A percentile compares a stretch with the other conserved stretches of the same genome.
phyloP scores from a whole-genome alignment of 2,888 invertebrate species.

The Meteorus colon region DNA sequence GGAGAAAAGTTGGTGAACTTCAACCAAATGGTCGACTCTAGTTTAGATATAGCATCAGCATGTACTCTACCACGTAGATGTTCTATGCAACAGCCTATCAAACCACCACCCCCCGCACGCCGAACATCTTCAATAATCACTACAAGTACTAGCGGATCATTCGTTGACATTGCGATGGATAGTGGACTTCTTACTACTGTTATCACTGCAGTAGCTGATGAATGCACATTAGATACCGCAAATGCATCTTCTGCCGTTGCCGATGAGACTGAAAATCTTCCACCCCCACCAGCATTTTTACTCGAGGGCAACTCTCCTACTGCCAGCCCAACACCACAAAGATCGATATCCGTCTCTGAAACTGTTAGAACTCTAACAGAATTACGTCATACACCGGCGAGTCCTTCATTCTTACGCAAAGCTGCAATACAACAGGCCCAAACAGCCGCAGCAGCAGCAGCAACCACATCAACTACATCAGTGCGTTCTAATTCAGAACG shows the following conservation, averaged over 20 bases:
- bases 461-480: slow-evolving; percentile 28
- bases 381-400: slow-evolving; percentile 89
- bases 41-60: slow-evolving; percentile 73
- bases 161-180: slow-evolving; percentile 36
- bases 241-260: slow-evolving; percentile 45
- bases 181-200: slow-evolving; percentile 44
- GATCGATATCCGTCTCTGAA: slow-evolving; percentile 81
- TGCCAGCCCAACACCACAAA: slow-evolving; percentile 66
- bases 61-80: slow-evolving; percentile 75
- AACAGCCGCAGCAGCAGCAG: slow-evolving; percentile 23
- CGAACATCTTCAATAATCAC: slow-evolving; percentile 82
- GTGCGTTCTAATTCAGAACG: slow-evolving; percentile 45
- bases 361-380: slow-evolving; percentile 90
- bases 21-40: slow-evolving; percentile 85
- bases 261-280: slow-evolving; percentile 77
- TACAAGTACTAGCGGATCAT: slow-evolving; percentile 19
- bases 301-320: slow-evolving; percentile 75
- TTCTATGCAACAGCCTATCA: slow-evolving; percentile 78
- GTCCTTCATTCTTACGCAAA: slow-evolving; percentile 82
- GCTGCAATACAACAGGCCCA: slow-evolving; percentile 50
- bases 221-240: slow-evolving; percentile 48
- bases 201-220: slow-evolving; percentile 52
- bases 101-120: slow-evolving; percentile 84
- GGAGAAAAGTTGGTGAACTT: slow-evolving; percentile 69
- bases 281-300: slow-evolving; percentile 87